Conservation (phyloP, 2,888 invertebrate genomes). For the Cephus nigrinus region DNA sequence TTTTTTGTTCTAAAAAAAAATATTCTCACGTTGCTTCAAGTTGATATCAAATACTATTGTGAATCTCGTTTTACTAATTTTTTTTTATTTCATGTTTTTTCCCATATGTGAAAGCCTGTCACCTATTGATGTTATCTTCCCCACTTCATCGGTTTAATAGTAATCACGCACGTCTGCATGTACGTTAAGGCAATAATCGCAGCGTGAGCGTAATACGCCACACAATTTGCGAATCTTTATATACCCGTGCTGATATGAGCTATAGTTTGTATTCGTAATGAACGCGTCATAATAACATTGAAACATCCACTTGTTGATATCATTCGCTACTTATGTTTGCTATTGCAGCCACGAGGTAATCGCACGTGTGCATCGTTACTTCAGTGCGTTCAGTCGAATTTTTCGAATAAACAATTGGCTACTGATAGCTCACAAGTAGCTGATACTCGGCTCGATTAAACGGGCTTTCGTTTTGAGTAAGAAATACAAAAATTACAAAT, state of each 20-base stretch:
- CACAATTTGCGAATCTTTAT: constrained; percentile 42
- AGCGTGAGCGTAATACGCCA: not conserved
- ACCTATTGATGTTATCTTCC: not conserved
- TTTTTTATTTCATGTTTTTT: not conserved
- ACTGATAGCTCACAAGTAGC: not conserved
- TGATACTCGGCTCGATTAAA: not conserved
- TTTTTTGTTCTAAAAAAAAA: not conserved
- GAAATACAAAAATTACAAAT: too few relatives aligned
- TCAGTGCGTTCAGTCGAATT: not conserved
- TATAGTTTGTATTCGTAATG: constrained; percentile 53
- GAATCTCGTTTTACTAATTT: not conserved
- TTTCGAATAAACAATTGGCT: not conserved
- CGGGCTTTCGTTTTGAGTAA: too few relatives aligned
- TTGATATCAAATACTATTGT: not conserved
- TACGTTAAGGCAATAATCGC: not conserved
- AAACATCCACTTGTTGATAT: constrained; percentile 61
- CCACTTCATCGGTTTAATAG: not conserved
- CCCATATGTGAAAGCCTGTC: not conserved
- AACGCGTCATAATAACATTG: constrained; percentile 55
- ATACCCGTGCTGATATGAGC: constrained; percentile 29
- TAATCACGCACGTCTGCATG: not conserved
- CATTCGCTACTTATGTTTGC: constrained; percentile 48
- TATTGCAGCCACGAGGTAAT: not conserved
- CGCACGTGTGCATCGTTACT: not conserved
- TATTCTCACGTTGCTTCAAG: not conserved